Evolutionary conservation across 2,888 invertebrate genomes (phyloP).

Genomic region (Acanthacorydalis orientalis): DNA sequence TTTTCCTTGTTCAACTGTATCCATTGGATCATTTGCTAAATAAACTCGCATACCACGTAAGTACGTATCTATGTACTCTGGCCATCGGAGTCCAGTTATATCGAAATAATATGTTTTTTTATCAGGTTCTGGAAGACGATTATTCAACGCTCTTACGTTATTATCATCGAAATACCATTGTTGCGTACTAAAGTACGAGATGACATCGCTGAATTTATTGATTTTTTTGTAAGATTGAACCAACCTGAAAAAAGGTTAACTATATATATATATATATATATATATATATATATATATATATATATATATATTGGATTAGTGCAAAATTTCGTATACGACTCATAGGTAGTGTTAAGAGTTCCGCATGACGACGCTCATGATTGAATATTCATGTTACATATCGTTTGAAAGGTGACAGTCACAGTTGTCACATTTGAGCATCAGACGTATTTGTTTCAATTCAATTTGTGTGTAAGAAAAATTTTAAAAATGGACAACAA

Average conservation of each 20-base stretch:
- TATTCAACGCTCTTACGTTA: slow-evolving; percentile 41
- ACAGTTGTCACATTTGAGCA: too few species aligned
- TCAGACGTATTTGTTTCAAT: too few species aligned
- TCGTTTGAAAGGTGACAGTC: too few species aligned
- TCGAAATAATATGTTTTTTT: slow-evolving; percentile 52
- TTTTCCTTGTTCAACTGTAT: slow-evolving; percentile 51
- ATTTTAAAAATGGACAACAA: too few species aligned
- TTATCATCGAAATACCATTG: slow-evolving; percentile 57
- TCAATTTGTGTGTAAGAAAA: too few species aligned
- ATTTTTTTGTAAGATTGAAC: slow-evolving; percentile 58
- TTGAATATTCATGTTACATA: too few species aligned
- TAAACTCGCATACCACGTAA: slow-evolving; percentile 58
- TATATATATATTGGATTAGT: too few species aligned
- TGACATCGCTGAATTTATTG: slow-evolving; percentile 50
- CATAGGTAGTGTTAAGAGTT: too few species aligned
- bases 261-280: too few species aligned
- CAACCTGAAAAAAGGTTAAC: slow-evolving; percentile 49
- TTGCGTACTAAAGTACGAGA: slow-evolving; percentile 63
- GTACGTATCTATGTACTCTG: slow-evolving; percentile 48
- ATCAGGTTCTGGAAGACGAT: slow-evolving; percentile 37
- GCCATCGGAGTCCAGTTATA: slow-evolving; percentile 58
- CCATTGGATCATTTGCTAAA: slow-evolving; percentile 62
- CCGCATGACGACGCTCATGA: too few species aligned
- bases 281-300: too few species aligned
- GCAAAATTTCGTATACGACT: too few species aligned